Base-by-base conservation (phyloP, 2,797 vertebrate species). In the Pantherophis alleghaniensis region DNA sequence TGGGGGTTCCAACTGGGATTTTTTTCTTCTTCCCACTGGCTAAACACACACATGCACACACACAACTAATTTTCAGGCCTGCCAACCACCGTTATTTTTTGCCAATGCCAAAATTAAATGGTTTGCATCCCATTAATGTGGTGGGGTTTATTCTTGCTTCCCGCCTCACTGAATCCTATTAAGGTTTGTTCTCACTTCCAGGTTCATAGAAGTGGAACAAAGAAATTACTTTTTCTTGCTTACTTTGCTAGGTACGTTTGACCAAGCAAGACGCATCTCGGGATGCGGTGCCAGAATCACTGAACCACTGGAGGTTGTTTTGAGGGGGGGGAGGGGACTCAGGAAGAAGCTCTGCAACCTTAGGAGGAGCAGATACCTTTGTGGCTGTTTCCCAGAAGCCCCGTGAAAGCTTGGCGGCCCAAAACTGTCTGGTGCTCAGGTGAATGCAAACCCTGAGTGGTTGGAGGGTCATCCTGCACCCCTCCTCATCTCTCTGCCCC, bases 141-240 rank as follows among this genome's bases (percentile, higher is more conserved):
- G 86, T 24, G 59, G 83, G 51, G 18, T 91, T 79, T 42, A 83
- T 57, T 91, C 83, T 55, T 37, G 47, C 28, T 66, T 10, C 51
- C 24, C 24, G 86, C 60, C 60, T 92, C 47, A 69, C 18, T 56
- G 60, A 56, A 87, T 56, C 37, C 47, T 53, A 42, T 91, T 59
- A 91, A 26, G 55, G 22, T 79, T 83, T 87, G n/a, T 42, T 87
- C 83, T 91, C 18, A 11, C 83, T n/a, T 16, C 59, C 47, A 51
- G 79, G 57, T 12, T 47, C 28, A 37, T 4, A 87, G 59, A 55
- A 66, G 47, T 92, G 60, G 91, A 91, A 87, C 59, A 87, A 56
- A 69, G 91, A 32, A 91, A 66, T 87, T 26, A 20, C 51, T 55
- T 87, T 66, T 87, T 28, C 86, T 32, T 87, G 22, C 59, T 66